Percentiles rank a stretch among this genome's conserved stretches.
Conservation (phyloP, 2,888 invertebrate genomes). For the Subacronicta megacephala region DNA sequence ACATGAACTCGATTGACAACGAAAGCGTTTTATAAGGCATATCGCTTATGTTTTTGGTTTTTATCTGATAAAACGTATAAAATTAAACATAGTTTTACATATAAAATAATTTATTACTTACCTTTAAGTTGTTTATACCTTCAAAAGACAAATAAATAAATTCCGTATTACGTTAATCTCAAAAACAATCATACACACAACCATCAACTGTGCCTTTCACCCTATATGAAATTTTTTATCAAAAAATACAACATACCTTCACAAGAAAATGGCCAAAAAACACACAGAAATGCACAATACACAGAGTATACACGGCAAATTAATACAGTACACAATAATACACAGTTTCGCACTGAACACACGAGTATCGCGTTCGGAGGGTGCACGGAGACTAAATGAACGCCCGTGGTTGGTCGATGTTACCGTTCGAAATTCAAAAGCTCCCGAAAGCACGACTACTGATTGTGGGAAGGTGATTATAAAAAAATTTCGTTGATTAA, state of each 20-base stretch:
- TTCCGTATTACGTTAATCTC: conserved; percentile 14
- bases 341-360: conserved; percentile 35
- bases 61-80: background rate
- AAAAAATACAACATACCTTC: conserved; percentile 41
- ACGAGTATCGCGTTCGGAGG: conserved; percentile 31
- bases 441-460: conserved; percentile 39
- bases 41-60: background rate
- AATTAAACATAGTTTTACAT: conserved; percentile 1
- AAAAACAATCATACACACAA: conserved; percentile 6
- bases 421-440: conserved; percentile 37
- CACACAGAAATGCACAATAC: conserved; percentile 44
- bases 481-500: too few species aligned
- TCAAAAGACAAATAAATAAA: conserved; percentile 30
- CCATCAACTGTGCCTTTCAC: conserved; percentile 5
- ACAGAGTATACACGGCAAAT: conserved; percentile 47
- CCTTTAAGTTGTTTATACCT: conserved; percentile 14
- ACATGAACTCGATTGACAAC: conserved; percentile 23
- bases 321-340: conserved; percentile 50
- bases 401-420: conserved; percentile 40
- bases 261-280: conserved; percentile 35
- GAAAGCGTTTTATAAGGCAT: background rate
- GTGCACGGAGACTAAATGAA: conserved; percentile 43
- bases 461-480: conserved; percentile 7
- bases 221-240: background rate
- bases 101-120: background rate